Base-by-base conservation (phyloP, 2,888 invertebrate species). In the Scotopteryx bipunctaria region DNA sequence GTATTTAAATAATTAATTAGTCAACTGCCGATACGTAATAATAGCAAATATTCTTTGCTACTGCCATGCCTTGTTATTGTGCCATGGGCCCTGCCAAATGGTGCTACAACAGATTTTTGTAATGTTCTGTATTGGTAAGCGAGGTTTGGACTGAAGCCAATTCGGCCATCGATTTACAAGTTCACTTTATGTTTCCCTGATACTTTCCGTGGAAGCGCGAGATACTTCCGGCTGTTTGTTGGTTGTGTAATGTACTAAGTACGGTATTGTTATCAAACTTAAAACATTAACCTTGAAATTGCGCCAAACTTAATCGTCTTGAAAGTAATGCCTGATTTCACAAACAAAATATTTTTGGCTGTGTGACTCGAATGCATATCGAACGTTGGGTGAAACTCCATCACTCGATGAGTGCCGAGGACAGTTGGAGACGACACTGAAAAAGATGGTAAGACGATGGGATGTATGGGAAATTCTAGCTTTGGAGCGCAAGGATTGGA, bases 31-130 rank as follows among this genome's bases (percentile, higher is more conserved):
- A n/a, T n/a, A n/a, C n/a, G n/a, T n/a, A n/a, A n/a, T n/a, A n/a
- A n/a, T n/a, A n/a, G n/a, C n/a, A n/a, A n/a, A n/a, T n/a, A n/a
- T n/a, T n/a, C n/a, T n/a, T n/a, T n/a, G n/a, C n/a, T n/a, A n/a
- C n/a, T n/a, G n/a, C n/a, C 11, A 27, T 8, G 3, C 11, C 8
- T 9, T 5, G 9, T 27, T 43, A 37, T 31, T 32, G 54, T 44
- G 54, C 23, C 25, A 16, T 29, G 64, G 65, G 66, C 66, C 69
- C 73, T 86, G 87, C 86, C 87, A 87, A 88, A 86, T 83, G 82
- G 81, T 76, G 76, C 75, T 79, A 85, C 87, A 88, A 87, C 88
- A 87, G 85, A 88, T 87, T 88, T 87, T 87, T 86, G 83, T 86
- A 86, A 88, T 84, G 86, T 72, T 81, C 83, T 76, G 80, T 85